Evolutionary conservation across 2,797 vertebrate species (phyloP), one percentile per base, ranked within the genome.

Genomic region (Xiphophorus birchmanni): DNA sequence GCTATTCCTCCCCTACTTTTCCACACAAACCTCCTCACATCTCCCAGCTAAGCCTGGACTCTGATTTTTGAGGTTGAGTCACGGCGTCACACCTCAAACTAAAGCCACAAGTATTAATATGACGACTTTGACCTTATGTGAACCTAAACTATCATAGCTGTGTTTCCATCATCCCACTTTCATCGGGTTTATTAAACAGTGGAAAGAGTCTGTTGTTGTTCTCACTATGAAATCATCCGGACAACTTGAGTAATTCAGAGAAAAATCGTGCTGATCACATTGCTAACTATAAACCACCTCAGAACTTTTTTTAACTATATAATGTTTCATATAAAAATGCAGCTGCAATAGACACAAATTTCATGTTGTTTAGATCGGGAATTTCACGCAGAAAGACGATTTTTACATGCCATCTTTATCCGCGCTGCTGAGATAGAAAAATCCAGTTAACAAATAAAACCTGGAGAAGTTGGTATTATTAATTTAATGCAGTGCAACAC

Each of bases 1-100:
- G 92, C 88, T 92, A 92, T 95, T 93, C 92, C 94, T 93, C 92
- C 93, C 92, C 83, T 93, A 89, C 93, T 93, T 94, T 89, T 90
- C 91, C 84, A 79, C 90, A 90, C 92, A 89, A 90, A 91, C 91
- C 92, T 91, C 92, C 90, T 93, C 78, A 74, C 86, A 80, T 93
- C 91, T 93, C 75, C 67, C 87, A 80, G 26, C 75, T 82, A 86
- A 89, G 74, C 63, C 80, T 75, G 81, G 42, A 42, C 87, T 84
- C 88, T 86, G 69, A 88, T 90, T 93, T 74, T 87, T 87, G 82
- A 82, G 89, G 80, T 74, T 86, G 89, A 92, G 87, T 91, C 91
- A 93, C 87, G 15, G 78, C 54, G 40, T 85, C 91, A 42, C 79
- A 87, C 58, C 83, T 76, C 75, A 89, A 93, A 86, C 42, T 78